Base-by-base conservation (phyloP, 2,888 invertebrate species). In the Brachycybe producta region DNA sequence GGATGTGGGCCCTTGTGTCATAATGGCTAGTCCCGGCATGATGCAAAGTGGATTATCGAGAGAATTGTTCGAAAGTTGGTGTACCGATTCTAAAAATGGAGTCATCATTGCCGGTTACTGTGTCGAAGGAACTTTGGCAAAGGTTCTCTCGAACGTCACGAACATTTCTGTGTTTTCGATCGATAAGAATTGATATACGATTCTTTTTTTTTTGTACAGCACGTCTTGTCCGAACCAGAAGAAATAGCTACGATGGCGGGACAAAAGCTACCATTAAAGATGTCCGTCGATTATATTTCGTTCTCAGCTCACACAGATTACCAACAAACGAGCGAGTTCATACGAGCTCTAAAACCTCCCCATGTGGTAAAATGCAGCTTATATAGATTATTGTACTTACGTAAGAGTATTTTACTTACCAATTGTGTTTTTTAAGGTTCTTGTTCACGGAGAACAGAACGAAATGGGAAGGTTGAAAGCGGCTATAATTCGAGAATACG, bases 11-110 rank as follows among this genome's bases (percentile, higher is more conserved):
- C 98, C 98, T 0, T 99, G 97, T 64, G 97, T 99, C n/a, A 85
- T 99, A 24, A 87, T 98, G 85, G 98, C 98, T 1, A 90, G 91
- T 0, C 98, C 98, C 0, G 98, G 98, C 65, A 99, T 99, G 97
- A 88, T 98, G 88, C 98, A 98, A 73, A 94, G 88, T 61, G 98
- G 98, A 0, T 71, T 98, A 21, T 95, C 94, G 0, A 73, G 97
- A 28, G 98, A 99, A 65, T 75, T 98, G 40, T 99, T 98, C 71
- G 98, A 98, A 72, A 85, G 82, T 8, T 98, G 98, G 98, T 99
- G 98, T 68, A 88, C 92, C 0, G 97, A 99, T 70, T 75, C 90
- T 8, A 91, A 95, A 66, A 98, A 98, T 67, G 98, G 98, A 0
- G 90, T 91, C 55, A 97, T 98, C 54, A 95, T 98, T 59, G 97